Conservation (phyloP, 2,113 vertebrate genomes). For the Laticauda laticaudata region DNA sequence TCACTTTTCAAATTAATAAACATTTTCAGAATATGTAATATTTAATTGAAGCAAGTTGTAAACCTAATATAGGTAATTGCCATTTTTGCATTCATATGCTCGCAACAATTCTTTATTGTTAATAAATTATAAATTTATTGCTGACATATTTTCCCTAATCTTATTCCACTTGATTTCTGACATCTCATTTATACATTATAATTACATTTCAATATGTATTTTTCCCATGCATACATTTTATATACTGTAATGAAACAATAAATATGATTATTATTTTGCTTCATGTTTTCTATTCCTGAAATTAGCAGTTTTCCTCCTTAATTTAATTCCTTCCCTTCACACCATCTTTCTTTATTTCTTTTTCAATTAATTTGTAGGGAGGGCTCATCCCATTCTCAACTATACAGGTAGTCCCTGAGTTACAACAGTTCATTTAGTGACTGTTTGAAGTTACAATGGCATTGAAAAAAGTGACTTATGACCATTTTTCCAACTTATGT, state of each 20-base stretch:
- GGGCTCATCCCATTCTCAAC: not conserved
- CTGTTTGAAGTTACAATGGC: too few relatives aligned
- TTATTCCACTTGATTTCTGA: not conserved
- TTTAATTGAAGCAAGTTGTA: not conserved
- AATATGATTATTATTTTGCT: not conserved
- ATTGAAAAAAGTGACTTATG: too few relatives aligned
- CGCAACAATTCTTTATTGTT: not conserved
- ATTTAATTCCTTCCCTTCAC: not conserved
- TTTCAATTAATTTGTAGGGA: not conserved
- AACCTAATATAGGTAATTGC: not conserved
- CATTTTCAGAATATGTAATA: not conserved
- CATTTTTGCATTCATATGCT: not conserved
- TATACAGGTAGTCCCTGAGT: not conserved
- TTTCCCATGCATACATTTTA: not conserved
- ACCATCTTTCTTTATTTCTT: not conserved
- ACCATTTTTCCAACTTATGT: too few relatives aligned
- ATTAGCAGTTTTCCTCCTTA: not conserved
- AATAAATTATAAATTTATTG: not conserved
- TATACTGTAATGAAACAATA: not conserved
- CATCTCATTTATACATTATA: not conserved
- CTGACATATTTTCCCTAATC: not conserved
- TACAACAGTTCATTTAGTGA: too few relatives aligned
- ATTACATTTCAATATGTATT: not conserved
- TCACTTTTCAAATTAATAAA: not conserved
- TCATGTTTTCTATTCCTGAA: not conserved